Percentiles rank a stretch among this genome's conserved stretches.
These are phyloP conservation scores for Amitus sp. DNA, from an alignment of 2,888 invertebrate species.

Conservation along the genomic window DNA sequence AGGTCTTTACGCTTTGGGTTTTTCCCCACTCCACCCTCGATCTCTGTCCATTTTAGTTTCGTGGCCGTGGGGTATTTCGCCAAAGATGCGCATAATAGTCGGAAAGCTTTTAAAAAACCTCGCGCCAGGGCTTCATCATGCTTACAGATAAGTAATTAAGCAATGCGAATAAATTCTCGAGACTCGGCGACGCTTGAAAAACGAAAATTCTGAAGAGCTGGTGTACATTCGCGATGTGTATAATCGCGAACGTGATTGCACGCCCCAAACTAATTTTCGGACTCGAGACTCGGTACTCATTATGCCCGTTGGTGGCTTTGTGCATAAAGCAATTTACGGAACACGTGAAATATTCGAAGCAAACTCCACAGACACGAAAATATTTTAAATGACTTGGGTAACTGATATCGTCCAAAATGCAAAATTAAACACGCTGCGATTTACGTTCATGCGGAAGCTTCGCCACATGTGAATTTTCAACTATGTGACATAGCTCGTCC, in stretches of 20 bases:
- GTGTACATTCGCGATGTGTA: conserved; percentile 26
- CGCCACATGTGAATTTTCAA: no score
- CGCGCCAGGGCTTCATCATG: conserved; percentile 29
- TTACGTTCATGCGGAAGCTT: no score
- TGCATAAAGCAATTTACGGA: conserved; percentile 17
- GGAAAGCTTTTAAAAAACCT: conserved; percentile 39
- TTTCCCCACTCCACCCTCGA: conserved; percentile 39
- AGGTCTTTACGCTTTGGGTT: conserved; percentile 55
- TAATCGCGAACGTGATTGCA: conserved; percentile 33
- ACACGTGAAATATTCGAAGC: conserved; percentile 24
- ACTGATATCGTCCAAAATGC: conserved; percentile 1
- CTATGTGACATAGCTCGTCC: no score
- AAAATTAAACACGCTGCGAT: not conserved
- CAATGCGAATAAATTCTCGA: conserved; percentile 37
- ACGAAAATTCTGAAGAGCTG: conserved; percentile 29
- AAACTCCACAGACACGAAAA: conserved; percentile 18
- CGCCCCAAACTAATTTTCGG: conserved; percentile 29
- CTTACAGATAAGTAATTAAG: conserved; percentile 50
- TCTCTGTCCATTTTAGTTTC: conserved; percentile 36
- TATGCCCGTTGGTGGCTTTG: conserved; percentile 14
- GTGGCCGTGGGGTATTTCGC: conserved; percentile 45
- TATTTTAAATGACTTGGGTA: conserved; percentile 13
- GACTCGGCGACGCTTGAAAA: conserved; percentile 21
- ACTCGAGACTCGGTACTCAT: conserved; percentile 22
- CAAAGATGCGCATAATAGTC: conserved; percentile 50